Evolutionary conservation across 2,113 vertebrate species (phyloP).

Genomic region (Trematocara stigmaticum): DNA sequence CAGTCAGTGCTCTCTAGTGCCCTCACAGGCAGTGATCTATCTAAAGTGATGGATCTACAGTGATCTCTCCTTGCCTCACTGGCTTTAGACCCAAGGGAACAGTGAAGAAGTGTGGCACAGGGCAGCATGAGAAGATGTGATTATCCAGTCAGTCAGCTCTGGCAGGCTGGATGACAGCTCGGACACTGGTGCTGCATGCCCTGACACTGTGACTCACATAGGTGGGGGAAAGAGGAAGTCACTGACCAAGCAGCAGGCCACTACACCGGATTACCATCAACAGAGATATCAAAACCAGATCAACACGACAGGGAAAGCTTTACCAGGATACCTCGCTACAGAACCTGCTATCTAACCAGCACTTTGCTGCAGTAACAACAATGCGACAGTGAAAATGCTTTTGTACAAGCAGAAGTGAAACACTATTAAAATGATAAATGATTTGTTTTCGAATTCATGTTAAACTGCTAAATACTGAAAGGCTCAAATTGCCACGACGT

Average conservation of each 20-base stretch:
- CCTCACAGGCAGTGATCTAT: conserved; percentile 44
- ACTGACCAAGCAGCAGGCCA: conserved; percentile 14
- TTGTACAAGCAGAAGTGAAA: neutral
- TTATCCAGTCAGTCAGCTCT: conserved; percentile 62
- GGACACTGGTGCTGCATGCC: conserved; percentile 10
- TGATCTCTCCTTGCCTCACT: conserved; percentile 40
- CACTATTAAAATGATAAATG: neutral
- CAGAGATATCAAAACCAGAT: neutral
- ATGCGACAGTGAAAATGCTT: neutral
- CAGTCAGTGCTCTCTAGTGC: neutral
- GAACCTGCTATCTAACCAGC: neutral
- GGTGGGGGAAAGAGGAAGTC: neutral
- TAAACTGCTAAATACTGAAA: neutral
- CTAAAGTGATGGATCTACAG: conserved; percentile 54
- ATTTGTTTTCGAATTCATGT: neutral
- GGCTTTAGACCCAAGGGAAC: conserved; percentile 33
- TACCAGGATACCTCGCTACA: neutral
- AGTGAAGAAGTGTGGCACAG: conserved; percentile 10
- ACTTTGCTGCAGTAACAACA: neutral
- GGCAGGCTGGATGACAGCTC: conserved; percentile 26
- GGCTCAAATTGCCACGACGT: neutral
- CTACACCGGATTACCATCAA: conserved; percentile 11
- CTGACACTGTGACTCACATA: conserved; percentile 14
- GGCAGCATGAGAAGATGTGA: conserved; percentile 51
- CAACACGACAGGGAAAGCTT: neutral